Evolutionary conservation across 2,113 vertebrate species (phyloP).

Genomic region (Amazona vittata): DNA sequence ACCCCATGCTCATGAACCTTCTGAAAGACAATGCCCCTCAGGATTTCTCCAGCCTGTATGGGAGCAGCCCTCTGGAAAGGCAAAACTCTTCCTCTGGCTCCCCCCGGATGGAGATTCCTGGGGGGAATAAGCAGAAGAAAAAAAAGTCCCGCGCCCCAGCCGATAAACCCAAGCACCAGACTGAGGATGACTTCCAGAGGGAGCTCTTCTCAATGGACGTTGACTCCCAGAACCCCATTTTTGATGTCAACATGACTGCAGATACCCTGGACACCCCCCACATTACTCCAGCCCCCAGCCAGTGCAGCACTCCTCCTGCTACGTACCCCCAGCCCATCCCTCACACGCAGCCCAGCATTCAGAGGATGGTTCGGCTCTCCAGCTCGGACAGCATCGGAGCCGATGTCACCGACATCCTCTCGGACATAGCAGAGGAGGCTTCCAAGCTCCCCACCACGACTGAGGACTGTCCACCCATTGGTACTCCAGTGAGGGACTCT

Average conservation of each 20-base stretch:
- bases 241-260: slow-evolving; percentile 92
- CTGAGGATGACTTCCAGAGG: slow-evolving; percentile 97
- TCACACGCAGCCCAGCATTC: slow-evolving; percentile 80
- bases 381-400: slow-evolving; percentile 96
- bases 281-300: slow-evolving; percentile 95
- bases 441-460: slow-evolving; percentile 83
- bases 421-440: slow-evolving; percentile 94
- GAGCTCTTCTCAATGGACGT: slow-evolving; percentile 98
- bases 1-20: slow-evolving; percentile 99
- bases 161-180: slow-evolving; percentile 88
- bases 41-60: slow-evolving; percentile 92
- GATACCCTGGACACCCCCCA: slow-evolving; percentile 95
- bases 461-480: slow-evolving; percentile 90
- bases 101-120: slow-evolving; percentile 83
- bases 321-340: slow-evolving; percentile 80
- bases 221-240: slow-evolving; percentile 96
- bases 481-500: slow-evolving; percentile 94
- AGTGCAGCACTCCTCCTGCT: slow-evolving; percentile 93
- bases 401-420: slow-evolving; percentile 95
- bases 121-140: slow-evolving; percentile 89
- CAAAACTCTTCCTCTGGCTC: slow-evolving; percentile 96
- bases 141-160: slow-evolving; percentile 85
- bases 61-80: slow-evolving; percentile 92
- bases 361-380: slow-evolving; percentile 90
- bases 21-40: slow-evolving; percentile 97